Conservation (phyloP, 2,113 vertebrate genomes). For the Neopipo cinnamomea region DNA sequence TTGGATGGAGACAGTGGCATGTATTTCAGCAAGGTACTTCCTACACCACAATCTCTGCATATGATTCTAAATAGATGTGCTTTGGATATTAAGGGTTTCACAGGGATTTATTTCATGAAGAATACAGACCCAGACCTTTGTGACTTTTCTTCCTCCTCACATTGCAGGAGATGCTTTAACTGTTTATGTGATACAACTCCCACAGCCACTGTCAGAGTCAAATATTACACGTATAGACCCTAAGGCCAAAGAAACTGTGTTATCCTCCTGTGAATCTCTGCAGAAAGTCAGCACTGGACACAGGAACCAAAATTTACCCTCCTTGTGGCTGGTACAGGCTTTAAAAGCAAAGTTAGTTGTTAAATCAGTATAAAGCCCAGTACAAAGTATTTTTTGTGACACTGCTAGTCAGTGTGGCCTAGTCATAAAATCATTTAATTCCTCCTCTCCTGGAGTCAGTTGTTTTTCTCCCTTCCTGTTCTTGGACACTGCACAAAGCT, state of each 20-base stretch:
- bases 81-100: not conserved
- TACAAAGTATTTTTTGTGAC: not conserved
- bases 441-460: not conserved
- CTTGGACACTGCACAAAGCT: conserved; percentile 23
- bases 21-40: conserved; percentile 80
- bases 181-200: not conserved
- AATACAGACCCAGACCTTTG: not conserved
- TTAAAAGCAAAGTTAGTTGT: not conserved
- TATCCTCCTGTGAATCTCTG: not conserved
- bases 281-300: not conserved
- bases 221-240: not conserved
- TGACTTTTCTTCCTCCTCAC: not conserved
- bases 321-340: not conserved
- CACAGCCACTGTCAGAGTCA: not conserved
- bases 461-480: not conserved
- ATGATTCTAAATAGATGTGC: not conserved
- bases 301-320: not conserved
- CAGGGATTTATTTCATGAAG: not conserved
- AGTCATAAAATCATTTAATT: not conserved
- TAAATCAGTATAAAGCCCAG: not conserved
- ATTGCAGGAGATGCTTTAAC: not conserved
- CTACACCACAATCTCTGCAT: not conserved
- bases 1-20: conserved; percentile 81
- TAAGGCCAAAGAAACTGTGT: not conserved
- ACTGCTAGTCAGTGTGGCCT: not conserved